Conservation (phyloP, 2,888 invertebrate genomes). For the Scaptomyza reducta region DNA sequence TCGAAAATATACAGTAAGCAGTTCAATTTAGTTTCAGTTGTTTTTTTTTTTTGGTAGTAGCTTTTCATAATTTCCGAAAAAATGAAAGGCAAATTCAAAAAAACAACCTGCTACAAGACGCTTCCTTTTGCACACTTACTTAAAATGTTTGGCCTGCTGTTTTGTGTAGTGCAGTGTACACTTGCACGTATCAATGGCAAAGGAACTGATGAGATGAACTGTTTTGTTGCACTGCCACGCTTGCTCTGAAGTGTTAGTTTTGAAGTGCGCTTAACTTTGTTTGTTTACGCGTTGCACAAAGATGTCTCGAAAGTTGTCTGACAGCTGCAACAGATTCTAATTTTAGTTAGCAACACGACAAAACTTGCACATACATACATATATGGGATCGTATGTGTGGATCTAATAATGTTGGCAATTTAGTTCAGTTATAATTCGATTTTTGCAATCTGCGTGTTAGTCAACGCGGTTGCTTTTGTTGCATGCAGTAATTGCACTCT, state of each 20-base stretch:
- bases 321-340: slow-evolving; percentile 10
- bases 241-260: slow-evolving; percentile 50
- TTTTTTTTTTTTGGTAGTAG: slow-evolving; percentile 14
- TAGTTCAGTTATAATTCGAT: slow-evolving; percentile 52
- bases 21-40: not conserved
- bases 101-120: not conserved
- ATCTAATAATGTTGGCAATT: slow-evolving; percentile 21
- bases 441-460: slow-evolving; percentile 60
- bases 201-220: slow-evolving; percentile 48
- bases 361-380: slow-evolving; percentile 32
- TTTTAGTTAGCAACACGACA: slow-evolving; percentile 34
- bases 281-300: slow-evolving; percentile 29
- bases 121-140: slow-evolving; percentile 37
- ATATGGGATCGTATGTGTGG: no score
- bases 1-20: slow-evolving; percentile 40
- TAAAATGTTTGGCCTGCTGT: not conserved
- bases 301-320: slow-evolving; percentile 30
- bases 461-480: slow-evolving; percentile 55
- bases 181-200: slow-evolving; percentile 58
- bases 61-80: slow-evolving; percentile 42
- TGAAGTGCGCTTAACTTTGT: slow-evolving; percentile 37
- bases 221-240: slow-evolving; percentile 53
- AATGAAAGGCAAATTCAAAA: slow-evolving; percentile 21
- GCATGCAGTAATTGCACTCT: slow-evolving; percentile 47
- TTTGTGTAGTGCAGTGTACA: slow-evolving; percentile 1